Conservation (phyloP, 1,140 invertebrate genomes). For the Meloidogyne floridensis region DNA sequence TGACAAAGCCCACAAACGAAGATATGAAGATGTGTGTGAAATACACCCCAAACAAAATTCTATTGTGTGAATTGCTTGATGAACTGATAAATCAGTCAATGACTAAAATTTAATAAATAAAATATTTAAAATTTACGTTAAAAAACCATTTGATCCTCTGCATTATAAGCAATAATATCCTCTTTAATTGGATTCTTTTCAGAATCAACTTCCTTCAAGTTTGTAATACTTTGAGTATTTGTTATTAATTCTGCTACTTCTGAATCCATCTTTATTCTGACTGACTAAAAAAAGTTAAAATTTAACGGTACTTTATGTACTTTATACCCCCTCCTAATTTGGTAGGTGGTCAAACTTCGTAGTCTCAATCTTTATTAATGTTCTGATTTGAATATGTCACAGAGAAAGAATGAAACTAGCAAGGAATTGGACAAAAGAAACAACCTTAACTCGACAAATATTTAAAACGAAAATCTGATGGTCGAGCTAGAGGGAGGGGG, state of each 20-base stretch:
- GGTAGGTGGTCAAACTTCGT: too few relatives aligned
- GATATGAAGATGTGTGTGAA: constrained; percentile 92
- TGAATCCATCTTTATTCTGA: constrained; percentile 47
- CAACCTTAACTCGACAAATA: too few relatives aligned
- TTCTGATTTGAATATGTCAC: too few relatives aligned
- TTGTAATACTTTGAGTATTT: constrained; percentile 34
- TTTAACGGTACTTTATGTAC: not conserved
- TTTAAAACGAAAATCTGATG: too few relatives aligned
- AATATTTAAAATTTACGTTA: not conserved
- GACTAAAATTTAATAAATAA: constrained; percentile 67
- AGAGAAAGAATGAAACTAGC: too few relatives aligned
- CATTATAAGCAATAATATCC: constrained; percentile 19
- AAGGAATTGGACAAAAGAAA: too few relatives aligned
- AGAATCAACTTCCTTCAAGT: constrained; percentile 32
- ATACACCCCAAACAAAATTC: constrained; percentile 93
- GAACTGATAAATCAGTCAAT: constrained; percentile 81
- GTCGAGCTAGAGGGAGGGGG: too few relatives aligned
- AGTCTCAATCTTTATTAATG: too few relatives aligned
- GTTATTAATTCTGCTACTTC: constrained; percentile 50
- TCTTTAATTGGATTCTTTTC: not conserved
- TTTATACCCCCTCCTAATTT: too few relatives aligned
- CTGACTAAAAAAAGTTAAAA: constrained; percentile 28
- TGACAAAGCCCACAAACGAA: constrained; percentile 91
- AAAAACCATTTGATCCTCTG: constrained; percentile 36
- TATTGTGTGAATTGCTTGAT: constrained; percentile 92